Conservation (phyloP, 2,888 invertebrate species). For the Platycnemis pennipes region DNA sequence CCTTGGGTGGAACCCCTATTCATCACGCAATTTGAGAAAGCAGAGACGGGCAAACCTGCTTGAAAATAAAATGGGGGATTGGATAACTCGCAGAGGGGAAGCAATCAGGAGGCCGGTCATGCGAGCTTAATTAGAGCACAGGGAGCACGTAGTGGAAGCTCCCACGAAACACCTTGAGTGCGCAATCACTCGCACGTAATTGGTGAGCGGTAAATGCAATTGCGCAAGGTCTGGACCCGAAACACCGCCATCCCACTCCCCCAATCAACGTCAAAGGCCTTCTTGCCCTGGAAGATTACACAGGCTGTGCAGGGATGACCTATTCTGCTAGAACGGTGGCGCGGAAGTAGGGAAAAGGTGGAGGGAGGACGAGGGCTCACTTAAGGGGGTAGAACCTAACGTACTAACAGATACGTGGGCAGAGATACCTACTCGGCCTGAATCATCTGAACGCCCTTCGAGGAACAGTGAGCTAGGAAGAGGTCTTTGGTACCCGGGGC, state of each 20-base stretch:
- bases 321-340: neutral
- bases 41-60: too few species aligned
- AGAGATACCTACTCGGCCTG: neutral
- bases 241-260: neutral
- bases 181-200: neutral
- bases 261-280: too few species aligned
- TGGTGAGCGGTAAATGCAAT: neutral
- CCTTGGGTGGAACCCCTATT: too few species aligned
- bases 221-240: neutral
- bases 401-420: too few species aligned
- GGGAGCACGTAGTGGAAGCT: neutral
- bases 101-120: neutral
- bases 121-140: neutral
- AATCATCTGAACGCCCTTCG: constrained; percentile 6
- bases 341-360: neutral
- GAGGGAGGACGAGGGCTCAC: too few species aligned
- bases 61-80: too few species aligned
- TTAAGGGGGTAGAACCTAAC: too few species aligned
- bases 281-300: too few species aligned
- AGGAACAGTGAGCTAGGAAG: neutral
- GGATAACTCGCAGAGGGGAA: neutral
- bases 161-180: neutral
- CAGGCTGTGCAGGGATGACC: neutral
- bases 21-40: too few species aligned
- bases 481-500: neutral